Conservation (phyloP, 2,888 invertebrate genomes). For the Autographa pulchrina region DNA sequence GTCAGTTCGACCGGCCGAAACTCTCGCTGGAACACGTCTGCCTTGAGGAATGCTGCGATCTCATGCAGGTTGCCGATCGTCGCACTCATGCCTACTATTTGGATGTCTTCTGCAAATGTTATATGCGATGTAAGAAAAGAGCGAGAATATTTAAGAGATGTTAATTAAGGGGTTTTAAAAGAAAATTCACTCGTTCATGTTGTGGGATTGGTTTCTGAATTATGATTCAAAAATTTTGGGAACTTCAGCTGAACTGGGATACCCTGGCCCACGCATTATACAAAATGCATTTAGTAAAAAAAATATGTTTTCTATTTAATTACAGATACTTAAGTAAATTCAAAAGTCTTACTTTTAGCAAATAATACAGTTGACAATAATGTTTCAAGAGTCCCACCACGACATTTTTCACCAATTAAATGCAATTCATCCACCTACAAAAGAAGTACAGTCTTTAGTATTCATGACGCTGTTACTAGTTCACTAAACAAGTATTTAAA, state of each 20-base stretch:
- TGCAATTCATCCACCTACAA: constrained; percentile 96
- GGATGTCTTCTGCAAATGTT: constrained; percentile 87
- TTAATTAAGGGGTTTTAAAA: too few species aligned
- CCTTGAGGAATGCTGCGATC: constrained; percentile 93
- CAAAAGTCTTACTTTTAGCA: constrained; percentile 89
- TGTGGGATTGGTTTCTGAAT: too few species aligned
- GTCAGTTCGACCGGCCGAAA: constrained; percentile 97
- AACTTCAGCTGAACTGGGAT: too few species aligned
- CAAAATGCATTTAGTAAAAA: too few species aligned
- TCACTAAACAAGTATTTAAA: too few species aligned
- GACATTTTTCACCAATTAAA: constrained; percentile 95
- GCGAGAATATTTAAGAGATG: too few species aligned
- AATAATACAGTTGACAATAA: constrained; percentile 94
- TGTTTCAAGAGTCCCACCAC: constrained; percentile 96
- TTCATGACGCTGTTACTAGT: too few species aligned
- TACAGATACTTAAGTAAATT: not conserved
- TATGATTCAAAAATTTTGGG: too few species aligned
- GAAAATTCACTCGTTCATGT: too few species aligned
- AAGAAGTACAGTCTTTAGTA: constrained; percentile 21
- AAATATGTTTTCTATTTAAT: too few species aligned
- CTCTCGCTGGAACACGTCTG: constrained; percentile 94
- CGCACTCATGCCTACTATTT: constrained; percentile 99
- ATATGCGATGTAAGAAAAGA: not conserved
- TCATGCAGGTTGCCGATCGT: constrained; percentile 97
- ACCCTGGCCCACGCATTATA: too few species aligned